phyloP scores from a whole-genome alignment of 2,113 vertebrate genomes.

The Xiphophorus hellerii region DNA sequence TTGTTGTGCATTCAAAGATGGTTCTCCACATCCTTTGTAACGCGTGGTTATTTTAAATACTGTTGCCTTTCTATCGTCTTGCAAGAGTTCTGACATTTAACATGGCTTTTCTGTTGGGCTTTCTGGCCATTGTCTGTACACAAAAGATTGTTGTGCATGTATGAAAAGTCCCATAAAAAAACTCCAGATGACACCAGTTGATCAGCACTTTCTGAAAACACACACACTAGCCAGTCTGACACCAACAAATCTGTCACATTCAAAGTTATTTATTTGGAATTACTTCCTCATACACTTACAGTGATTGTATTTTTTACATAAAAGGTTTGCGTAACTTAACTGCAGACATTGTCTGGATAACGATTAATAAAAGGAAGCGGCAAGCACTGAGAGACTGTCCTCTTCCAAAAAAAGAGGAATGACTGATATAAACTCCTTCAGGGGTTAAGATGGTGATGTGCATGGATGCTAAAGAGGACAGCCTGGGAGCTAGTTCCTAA shows the following conservation, averaged over 20 bases:
- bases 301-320: conserved; percentile 49
- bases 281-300: too few relatives aligned
- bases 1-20: too few relatives aligned
- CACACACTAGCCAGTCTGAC: not conserved
- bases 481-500: conserved; percentile 71
- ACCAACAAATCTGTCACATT: not conserved
- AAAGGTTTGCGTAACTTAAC: conserved; percentile 59
- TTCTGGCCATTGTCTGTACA: too few relatives aligned
- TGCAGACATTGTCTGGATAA: conserved; percentile 63
- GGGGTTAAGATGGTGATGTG: conserved; percentile 70
- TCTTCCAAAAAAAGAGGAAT: conserved; percentile 47
- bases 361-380: conserved; percentile 58
- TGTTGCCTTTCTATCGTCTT: too few relatives aligned
- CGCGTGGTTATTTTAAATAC: too few relatives aligned
- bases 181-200: not conserved
- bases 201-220: not conserved
- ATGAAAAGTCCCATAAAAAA: not conserved
- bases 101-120: too few relatives aligned
- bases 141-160: not conserved
- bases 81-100: too few relatives aligned
- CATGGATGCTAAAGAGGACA: conserved; percentile 71
- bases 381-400: conserved; percentile 54
- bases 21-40: too few relatives aligned
- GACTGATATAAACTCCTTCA: conserved; percentile 72
- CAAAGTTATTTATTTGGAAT: not conserved